A percentile compares a stretch with the other conserved stretches of the same genome.
Evolutionary conservation across 2,888 invertebrate species (phyloP).

Genomic region (Dicyrtoma fusca): DNA sequence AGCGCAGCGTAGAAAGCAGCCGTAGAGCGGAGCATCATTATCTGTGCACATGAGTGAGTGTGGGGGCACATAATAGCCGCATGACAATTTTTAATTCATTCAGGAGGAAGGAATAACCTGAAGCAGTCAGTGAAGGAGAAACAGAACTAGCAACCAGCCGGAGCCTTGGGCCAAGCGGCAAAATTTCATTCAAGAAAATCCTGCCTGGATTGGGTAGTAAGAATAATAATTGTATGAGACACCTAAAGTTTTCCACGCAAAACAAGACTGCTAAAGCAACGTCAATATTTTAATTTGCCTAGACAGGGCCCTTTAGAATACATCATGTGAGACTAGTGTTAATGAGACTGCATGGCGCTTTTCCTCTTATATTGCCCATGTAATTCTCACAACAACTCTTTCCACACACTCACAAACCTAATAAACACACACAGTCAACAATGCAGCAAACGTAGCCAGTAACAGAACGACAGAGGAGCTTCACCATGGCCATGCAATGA

Average conservation of each 20-base stretch:
- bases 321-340: not conserved
- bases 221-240: not conserved
- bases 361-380: not conserved
- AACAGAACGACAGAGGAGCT: not conserved
- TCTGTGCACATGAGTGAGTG: no score
- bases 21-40: no score
- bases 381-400: not conserved
- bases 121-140: not conserved
- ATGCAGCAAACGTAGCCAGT: not conserved
- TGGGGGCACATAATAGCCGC: not conserved
- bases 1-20: no score
- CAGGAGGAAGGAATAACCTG: not conserved
- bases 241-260: slow-evolving; percentile 15
- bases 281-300: slow-evolving; percentile 20
- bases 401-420: slow-evolving; percentile 1
- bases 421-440: not conserved
- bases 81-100: not conserved
- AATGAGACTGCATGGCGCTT: slow-evolving; percentile 18
- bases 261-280: slow-evolving; percentile 4
- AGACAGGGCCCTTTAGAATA: not conserved
- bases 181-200: no score
- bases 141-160: not conserved
- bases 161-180: not conserved
- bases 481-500: no score
- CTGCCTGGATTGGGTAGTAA: not conserved